Percentiles rank a stretch among this genome's conserved stretches.
Evolutionary conservation across 2,797 vertebrate genomes (phyloP).

Genomic region (Siniperca obscura): DNA sequence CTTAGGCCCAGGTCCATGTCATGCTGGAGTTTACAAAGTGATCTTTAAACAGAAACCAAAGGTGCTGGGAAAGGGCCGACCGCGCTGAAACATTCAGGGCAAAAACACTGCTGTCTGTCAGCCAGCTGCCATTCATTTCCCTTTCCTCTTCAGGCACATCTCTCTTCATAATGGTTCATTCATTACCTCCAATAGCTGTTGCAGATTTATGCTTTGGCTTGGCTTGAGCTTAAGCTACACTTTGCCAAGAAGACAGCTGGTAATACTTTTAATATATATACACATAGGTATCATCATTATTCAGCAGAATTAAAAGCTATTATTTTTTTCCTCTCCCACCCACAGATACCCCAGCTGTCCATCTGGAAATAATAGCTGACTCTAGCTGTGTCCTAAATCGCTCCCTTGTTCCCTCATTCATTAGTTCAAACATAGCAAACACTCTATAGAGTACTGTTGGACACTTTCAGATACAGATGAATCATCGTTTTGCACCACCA

Average conservation of each 20-base stretch:
- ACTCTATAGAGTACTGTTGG: neutral
- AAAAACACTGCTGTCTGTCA: conserved; percentile 43
- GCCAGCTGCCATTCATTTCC: conserved; percentile 48
- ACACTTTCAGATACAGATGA: neutral
- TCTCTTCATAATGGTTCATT: conserved; percentile 66
- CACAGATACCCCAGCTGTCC: conserved; percentile 45
- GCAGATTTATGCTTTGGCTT: conserved; percentile 68
- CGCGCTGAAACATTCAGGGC: neutral
- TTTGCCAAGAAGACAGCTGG: conserved; percentile 66
- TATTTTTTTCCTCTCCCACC: neutral
- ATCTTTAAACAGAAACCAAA: conserved; percentile 38
- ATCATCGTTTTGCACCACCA: neutral
- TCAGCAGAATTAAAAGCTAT: conserved; percentile 55
- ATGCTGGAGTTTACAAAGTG: conserved; percentile 18
- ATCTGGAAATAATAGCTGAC: conserved; percentile 27
- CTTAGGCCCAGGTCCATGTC: neutral
- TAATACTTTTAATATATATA: conserved; percentile 62
- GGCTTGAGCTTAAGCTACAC: conserved; percentile 43
- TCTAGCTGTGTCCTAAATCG: neutral
- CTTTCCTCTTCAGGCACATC: conserved; percentile 52
- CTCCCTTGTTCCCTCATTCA: conserved; percentile 13
- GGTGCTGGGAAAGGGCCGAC: neutral
- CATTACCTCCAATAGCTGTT: conserved; percentile 57
- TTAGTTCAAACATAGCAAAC: conserved; percentile 1
- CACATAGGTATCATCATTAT: conserved; percentile 45